Conservation (phyloP, 2,113 vertebrate genomes). For the Amazona vittata region DNA sequence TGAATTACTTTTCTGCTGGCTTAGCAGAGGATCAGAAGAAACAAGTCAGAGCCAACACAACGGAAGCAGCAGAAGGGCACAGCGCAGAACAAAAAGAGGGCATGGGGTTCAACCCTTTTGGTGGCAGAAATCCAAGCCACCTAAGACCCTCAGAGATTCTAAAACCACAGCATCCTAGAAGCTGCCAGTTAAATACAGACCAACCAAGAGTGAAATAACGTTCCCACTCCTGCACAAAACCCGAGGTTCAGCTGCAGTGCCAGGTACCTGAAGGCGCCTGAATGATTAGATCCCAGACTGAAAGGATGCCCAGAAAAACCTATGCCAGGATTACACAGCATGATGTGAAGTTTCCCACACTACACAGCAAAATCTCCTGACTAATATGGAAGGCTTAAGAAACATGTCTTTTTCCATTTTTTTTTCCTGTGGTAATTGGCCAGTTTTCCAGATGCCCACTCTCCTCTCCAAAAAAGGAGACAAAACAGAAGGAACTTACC, state of each 20-base stretch:
- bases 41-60: not conserved
- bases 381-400: not conserved
- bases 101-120: not conserved
- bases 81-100: not conserved
- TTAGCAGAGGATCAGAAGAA: not conserved
- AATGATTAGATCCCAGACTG: not conserved
- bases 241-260: not conserved
- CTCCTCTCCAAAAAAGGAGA: not conserved
- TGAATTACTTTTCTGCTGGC: not conserved
- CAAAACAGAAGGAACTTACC: conserved; percentile 6
- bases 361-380: not conserved
- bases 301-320: not conserved
- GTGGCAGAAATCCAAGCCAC: not conserved
- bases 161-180: not conserved
- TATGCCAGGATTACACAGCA: not conserved
- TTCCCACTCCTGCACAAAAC: not conserved
- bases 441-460: not conserved
- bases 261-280: not conserved
- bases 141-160: not conserved
- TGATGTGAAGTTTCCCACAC: not conserved
- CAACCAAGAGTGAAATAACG: not conserved
- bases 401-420: not conserved
- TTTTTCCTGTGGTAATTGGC: not conserved
- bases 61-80: not conserved
- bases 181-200: not conserved